Evolutionary conservation across 2,888 invertebrate genomes (phyloP).

Genomic region (Euproctis similis): DNA sequence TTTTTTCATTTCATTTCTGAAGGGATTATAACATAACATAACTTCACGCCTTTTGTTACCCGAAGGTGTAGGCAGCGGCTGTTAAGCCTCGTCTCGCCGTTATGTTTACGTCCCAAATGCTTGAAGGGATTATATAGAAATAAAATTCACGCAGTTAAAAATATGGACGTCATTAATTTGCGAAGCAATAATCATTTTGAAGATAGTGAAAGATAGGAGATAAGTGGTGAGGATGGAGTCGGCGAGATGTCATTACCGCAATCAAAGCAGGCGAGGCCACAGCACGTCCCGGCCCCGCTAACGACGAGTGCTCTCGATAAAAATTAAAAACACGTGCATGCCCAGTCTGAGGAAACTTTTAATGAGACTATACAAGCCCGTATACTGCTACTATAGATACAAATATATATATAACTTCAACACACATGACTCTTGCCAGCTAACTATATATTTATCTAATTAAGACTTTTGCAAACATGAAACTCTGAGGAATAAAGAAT

Average conservation of each 20-base stretch:
- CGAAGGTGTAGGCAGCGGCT: too few relatives aligned
- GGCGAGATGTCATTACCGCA: conserved; percentile 72
- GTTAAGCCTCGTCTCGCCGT: too few relatives aligned
- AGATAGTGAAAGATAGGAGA: conserved; percentile 60
- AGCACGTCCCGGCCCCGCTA: conserved; percentile 44
- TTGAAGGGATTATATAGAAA: conserved; percentile 8
- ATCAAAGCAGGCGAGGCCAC: conserved; percentile 67
- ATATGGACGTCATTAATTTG: conserved; percentile 53
- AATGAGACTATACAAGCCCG: conserved; percentile 66
- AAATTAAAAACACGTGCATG: conserved; percentile 76
- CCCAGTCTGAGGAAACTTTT: conserved; percentile 74
- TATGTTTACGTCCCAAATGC: too few relatives aligned
- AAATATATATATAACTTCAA: conserved; percentile 9
- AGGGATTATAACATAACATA: too few relatives aligned
- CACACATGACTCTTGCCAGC: conserved; percentile 5
- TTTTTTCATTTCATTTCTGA: too few relatives aligned
- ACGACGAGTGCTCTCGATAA: conserved; percentile 75
- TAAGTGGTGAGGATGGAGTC: conserved; percentile 40
- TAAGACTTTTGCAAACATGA: conserved; percentile 8
- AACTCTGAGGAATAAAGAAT: too few relatives aligned
- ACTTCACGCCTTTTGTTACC: too few relatives aligned
- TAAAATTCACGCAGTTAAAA: conserved; percentile 37
- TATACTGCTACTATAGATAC: conserved; percentile 41
- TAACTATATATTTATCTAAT: conserved; percentile 16
- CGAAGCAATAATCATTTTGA: conserved; percentile 58